A percentile compares a stretch with the other conserved stretches of the same genome.
Evolutionary conservation across 35 echinoderm and acorn worm species (phyloP).

Genomic region (Apostichopus californicus): DNA sequence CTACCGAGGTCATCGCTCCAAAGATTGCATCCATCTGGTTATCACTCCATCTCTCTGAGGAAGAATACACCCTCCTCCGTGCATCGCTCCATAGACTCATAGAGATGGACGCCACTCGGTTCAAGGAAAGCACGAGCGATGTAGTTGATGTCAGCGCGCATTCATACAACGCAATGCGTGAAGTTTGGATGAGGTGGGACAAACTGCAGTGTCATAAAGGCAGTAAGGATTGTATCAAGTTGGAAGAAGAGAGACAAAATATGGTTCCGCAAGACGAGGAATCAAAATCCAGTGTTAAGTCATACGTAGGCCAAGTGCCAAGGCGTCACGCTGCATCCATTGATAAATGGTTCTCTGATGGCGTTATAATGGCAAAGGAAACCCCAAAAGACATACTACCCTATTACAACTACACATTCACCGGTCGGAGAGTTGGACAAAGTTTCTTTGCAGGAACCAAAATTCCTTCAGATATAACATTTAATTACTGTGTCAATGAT

Average conservation of each 20-base stretch:
- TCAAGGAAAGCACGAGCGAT: slow-evolving; percentile 23
- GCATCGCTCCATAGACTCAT: slow-evolving; percentile 12
- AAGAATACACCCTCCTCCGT: slow-evolving; percentile 43
- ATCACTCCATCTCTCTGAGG: slow-evolving; percentile 49
- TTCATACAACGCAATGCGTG: slow-evolving; percentile 12
- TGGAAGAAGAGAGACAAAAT: slow-evolving; percentile 13
- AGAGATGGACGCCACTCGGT: not conserved
- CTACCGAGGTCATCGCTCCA: not conserved
- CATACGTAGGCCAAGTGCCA: not conserved
- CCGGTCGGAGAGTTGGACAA: not conserved
- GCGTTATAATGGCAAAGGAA: not conserved
- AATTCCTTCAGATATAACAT: not conserved
- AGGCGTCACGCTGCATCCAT: not conserved
- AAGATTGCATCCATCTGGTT: slow-evolving; percentile 59
- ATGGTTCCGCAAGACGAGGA: not conserved
- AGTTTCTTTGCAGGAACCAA: not conserved
- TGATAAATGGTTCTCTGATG: slow-evolving; percentile 26
- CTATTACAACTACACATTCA: slow-evolving; percentile 60
- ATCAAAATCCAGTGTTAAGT: not conserved
- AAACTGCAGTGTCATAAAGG: slow-evolving; percentile 1
- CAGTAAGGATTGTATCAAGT: not conserved
- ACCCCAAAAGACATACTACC: not conserved
- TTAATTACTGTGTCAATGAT: not conserved
- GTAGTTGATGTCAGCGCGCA: slow-evolving; percentile 1
- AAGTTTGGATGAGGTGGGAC: slow-evolving; percentile 53